Evolutionary conservation across 2,113 vertebrate genomes (phyloP), one percentile per base, ranked within the genome.

Genomic region (Scomber colias): DNA sequence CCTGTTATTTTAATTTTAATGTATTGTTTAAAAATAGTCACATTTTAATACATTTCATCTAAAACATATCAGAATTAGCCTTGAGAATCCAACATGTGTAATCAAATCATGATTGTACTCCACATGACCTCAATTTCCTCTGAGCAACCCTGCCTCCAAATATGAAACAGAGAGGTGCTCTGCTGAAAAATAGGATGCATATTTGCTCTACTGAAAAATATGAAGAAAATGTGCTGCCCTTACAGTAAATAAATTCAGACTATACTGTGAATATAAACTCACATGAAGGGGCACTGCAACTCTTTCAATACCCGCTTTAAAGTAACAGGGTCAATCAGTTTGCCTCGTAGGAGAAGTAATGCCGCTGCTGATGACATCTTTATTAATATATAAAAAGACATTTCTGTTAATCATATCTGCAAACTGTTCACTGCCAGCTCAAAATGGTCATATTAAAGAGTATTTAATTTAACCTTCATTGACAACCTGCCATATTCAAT

Each of bases 271-370:
- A 24, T 49, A 7, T 48, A 19, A 16, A 72, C 44, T 49, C 8
- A 13, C 1, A 7, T 69, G 63, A n/a, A 65, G 27, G 3, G 1
- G 12, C 44, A 8, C 19, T 48, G 45, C 53, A 17, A 45, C 21
- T 56, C 4, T 30, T 63, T 24, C 11, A 45, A 27, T 61, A 66
- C 57, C n/a, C 35, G n/a, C 16, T 27, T 40, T 69, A 16, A 81
- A 83, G 24, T 27, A 27, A 67, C 55, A 70, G 74, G n/a, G 48
- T 72, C 53, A 65, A 49, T 16, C 45, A 71, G 1, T 73, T 61
- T 66, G 35, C 24, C 45, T 61, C n/a, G 19, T 15, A 13, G 10
- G 15, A 14, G 24, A 71, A 56, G 11, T 15, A 27, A 16, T 24
- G 8, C 4, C n/a, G n/a, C 4, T 40, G 35, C 11, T 57, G 30